Conservation (phyloP, 2,113 vertebrate genomes). For the Istiophorus platypterus region DNA sequence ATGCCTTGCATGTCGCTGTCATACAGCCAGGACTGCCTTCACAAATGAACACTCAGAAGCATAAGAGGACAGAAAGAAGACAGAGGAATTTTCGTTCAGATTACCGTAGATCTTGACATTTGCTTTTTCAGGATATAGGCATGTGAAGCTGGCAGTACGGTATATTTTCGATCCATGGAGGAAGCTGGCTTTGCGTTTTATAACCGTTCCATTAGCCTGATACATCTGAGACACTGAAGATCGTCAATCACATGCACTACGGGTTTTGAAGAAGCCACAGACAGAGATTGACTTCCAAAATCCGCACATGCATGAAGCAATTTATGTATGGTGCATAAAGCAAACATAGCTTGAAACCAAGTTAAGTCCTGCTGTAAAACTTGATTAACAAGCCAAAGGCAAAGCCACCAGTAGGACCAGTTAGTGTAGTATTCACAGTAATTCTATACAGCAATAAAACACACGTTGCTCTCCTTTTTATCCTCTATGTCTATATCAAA, state of each 20-base stretch:
- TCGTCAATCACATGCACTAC: conserved; percentile 8
- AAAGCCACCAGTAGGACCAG: conserved; percentile 1
- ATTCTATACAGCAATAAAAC: conserved; percentile 46
- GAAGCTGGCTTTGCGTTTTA: conserved; percentile 18
- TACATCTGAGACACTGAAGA: conserved; percentile 11
- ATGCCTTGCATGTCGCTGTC: conserved; percentile 66
- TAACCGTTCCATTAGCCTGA: conserved; percentile 3
- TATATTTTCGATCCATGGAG: conserved; percentile 19
- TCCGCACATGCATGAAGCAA: conserved; percentile 19
- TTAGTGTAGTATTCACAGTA: conserved; percentile 26
- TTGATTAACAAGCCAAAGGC: conserved; percentile 17
- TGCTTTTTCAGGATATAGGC: background rate
- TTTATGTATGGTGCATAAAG: conserved; percentile 43
- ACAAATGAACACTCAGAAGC: conserved; percentile 38
- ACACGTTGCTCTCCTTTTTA: conserved; percentile 18
- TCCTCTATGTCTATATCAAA: conserved; percentile 14
- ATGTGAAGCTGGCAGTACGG: background rate
- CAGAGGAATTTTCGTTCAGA: conserved; percentile 12
- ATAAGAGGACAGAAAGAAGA: conserved; percentile 12
- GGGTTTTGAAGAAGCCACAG: conserved; percentile 19
- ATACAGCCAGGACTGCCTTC: conserved; percentile 42
- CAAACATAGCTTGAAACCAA: conserved; percentile 24
- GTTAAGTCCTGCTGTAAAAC: conserved; percentile 36
- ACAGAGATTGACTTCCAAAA: conserved; percentile 26
- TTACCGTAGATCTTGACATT: background rate